phyloP scores from a whole-genome alignment of 2,113 vertebrate genomes.

The Ciconia maguari region DNA sequence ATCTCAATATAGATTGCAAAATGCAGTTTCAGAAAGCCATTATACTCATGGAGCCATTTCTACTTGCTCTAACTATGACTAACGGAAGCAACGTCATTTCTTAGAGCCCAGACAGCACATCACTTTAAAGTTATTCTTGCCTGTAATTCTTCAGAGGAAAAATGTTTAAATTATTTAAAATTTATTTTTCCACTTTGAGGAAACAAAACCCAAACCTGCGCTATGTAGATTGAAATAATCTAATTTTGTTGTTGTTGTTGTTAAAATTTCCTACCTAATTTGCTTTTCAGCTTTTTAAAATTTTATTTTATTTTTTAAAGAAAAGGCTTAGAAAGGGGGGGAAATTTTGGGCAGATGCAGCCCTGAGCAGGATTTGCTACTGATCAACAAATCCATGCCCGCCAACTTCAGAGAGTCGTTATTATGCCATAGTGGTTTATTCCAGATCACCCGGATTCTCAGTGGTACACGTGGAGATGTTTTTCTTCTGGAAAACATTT shows the following conservation, averaged over 20 bases:
- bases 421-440: not conserved
- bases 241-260: not conserved
- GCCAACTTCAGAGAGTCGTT: not conserved
- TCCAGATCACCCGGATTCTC: not conserved
- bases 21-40: constrained; percentile 50
- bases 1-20: constrained; percentile 33
- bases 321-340: not conserved
- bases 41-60: not conserved
- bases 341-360: not conserved
- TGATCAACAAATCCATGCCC: not conserved
- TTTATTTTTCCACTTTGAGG: not conserved
- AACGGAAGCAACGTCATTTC: not conserved
- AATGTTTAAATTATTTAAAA: not conserved
- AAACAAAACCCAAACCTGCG: not conserved
- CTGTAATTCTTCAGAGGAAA: not conserved
- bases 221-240: not conserved
- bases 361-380: not conserved
- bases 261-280: not conserved
- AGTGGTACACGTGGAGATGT: not conserved
- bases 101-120: not conserved
- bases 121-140: not conserved
- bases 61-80: constrained; percentile 13
- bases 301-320: not conserved
- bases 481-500: not conserved
- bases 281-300: not conserved